These are phyloP conservation scores for Seira ritae DNA, from an alignment of 2,888 invertebrate species.

Conservation along the genomic window DNA sequence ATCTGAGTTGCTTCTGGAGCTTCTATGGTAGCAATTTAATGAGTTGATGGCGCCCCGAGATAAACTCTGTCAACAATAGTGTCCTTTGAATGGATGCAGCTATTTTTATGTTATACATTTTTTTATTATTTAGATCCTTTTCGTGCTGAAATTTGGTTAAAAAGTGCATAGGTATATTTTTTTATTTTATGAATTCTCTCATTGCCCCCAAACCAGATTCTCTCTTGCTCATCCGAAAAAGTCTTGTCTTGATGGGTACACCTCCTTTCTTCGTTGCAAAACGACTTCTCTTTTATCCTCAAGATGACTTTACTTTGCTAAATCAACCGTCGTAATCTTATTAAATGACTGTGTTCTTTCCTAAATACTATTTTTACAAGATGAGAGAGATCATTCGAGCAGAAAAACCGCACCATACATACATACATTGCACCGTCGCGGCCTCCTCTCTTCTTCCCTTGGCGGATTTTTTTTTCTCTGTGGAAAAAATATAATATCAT, in stretches of 20 bases:
- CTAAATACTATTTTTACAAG: constrained; percentile 6
- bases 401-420: constrained; percentile 44
- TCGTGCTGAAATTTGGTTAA: too few relatives aligned
- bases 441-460: too few relatives aligned
- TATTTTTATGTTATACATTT: too few relatives aligned
- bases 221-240: too few relatives aligned
- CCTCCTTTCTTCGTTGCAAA: too few relatives aligned
- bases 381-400: constrained; percentile 17
- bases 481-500: constrained; percentile 1
- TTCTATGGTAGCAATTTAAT: constrained; percentile 72
- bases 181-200: too few relatives aligned
- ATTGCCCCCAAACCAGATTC: too few relatives aligned
- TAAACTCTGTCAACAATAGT: constrained; percentile 71
- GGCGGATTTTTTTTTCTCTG: neutral
- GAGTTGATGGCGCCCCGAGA: constrained; percentile 74
- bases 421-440: too few relatives aligned
- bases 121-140: too few relatives aligned
- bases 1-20: constrained; percentile 23
- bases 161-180: too few relatives aligned
- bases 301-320: constrained; percentile 2
- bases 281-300: too few relatives aligned
- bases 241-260: too few relatives aligned
- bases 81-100: constrained; percentile 44
- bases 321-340: neutral
- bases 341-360: neutral